Evolutionary conservation across 2,113 vertebrate genomes (phyloP).

Genomic region (Sorex fumeus): DNA sequence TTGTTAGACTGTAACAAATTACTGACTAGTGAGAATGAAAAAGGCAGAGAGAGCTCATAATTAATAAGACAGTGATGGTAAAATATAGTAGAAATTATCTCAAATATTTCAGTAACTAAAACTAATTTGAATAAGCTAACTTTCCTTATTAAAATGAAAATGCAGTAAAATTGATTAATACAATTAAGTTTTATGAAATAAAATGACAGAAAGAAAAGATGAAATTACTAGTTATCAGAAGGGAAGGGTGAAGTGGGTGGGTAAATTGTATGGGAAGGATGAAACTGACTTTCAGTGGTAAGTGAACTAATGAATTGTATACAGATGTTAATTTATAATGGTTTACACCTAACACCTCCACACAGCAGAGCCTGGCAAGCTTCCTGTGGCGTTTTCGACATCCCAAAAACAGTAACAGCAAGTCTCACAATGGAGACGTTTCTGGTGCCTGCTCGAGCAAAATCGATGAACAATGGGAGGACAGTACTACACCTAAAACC

Average conservation of each 20-base stretch:
- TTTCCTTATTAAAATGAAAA: constrained; percentile 7
- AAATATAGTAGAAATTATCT: constrained; percentile 21
- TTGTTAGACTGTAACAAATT: background rate
- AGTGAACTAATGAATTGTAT: background rate
- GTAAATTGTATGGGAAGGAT: background rate
- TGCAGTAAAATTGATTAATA: background rate
- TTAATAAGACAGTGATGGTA: constrained; percentile 27
- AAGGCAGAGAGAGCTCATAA: background rate
- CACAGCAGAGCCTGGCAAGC: no score
- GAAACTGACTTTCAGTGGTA: background rate
- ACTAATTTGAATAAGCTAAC: background rate
- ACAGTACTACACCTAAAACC: background rate
- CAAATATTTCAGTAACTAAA: background rate
- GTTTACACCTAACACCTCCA: background rate
- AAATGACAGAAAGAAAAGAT: background rate
- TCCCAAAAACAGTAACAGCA: no score
- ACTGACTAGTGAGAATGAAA: background rate
- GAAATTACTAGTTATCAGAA: background rate
- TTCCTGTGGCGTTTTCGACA: no score
- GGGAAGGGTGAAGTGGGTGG: background rate
- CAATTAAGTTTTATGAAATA: background rate
- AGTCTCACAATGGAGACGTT: no score
- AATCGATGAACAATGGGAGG: no score
- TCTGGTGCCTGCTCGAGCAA: no score
- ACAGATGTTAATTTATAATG: background rate